phyloP scores from a whole-genome alignment of 2,113 vertebrate genomes.

The Ictalurus punctatus region DNA sequence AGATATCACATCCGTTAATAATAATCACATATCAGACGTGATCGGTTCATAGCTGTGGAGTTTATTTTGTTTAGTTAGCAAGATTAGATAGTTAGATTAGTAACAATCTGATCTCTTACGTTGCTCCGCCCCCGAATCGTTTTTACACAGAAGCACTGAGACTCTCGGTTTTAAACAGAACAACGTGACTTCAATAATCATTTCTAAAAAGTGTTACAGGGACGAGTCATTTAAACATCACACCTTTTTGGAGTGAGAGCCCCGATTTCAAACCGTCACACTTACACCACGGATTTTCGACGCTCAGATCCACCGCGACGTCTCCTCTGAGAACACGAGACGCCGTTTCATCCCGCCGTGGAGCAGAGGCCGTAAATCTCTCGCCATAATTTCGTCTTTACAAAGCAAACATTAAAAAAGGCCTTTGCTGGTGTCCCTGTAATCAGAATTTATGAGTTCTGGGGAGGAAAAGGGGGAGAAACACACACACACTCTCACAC shows the following conservation, averaged over 20 bases:
- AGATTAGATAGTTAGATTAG: background rate
- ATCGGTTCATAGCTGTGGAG: background rate
- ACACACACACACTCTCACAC: background rate
- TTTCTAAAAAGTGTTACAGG: background rate
- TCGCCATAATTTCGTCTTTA: slow-evolving; percentile 31
- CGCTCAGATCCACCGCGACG: background rate
- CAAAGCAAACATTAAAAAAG: slow-evolving; percentile 54
- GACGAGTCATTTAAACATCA: background rate
- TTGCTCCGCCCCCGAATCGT: background rate
- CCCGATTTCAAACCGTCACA: background rate
- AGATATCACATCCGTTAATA: background rate
- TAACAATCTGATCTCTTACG: background rate
- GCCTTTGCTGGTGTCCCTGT: slow-evolving; percentile 60
- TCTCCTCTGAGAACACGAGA: background rate
- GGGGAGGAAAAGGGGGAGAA: slow-evolving; percentile 62
- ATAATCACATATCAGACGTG: background rate
- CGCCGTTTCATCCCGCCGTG: background rate
- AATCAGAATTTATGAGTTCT: slow-evolving; percentile 68
- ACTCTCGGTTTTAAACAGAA: background rate
- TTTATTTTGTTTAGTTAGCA: background rate
- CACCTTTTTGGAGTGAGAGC: background rate
- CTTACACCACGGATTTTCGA: background rate
- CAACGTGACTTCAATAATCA: background rate
- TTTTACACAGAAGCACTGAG: background rate
- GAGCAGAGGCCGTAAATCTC: slow-evolving; percentile 29